phyloP scores from a whole-genome alignment of 1,140 invertebrate species.

The Aphis gossypii region DNA sequence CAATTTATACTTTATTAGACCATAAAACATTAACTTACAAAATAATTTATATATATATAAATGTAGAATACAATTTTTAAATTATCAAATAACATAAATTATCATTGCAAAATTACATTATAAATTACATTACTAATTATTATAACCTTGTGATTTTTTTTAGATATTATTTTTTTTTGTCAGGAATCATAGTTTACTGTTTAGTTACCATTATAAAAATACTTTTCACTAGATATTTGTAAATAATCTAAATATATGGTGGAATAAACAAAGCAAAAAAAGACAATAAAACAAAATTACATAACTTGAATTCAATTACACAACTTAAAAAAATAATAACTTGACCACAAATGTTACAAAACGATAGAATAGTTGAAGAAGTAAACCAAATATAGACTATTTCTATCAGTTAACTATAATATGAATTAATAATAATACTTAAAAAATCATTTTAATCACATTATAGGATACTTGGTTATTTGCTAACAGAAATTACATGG shows the following conservation, averaged over 20 bases:
- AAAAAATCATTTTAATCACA: background rate
- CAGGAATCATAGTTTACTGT: background rate
- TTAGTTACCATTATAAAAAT: background rate
- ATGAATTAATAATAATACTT: slow-evolving; percentile 1
- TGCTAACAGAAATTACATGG: background rate
- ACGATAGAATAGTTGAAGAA: background rate
- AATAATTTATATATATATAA: background rate
- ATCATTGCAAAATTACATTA: background rate
- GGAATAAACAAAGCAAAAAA: background rate
- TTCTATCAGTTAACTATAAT: background rate
- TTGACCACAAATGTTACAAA: background rate
- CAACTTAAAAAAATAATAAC: background rate
- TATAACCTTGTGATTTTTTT: background rate
- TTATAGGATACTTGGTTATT: background rate
- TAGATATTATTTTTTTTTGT: background rate
- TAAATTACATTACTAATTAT: background rate
- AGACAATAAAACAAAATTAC: background rate
- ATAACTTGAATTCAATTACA: background rate
- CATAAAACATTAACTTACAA: background rate
- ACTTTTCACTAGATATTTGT: background rate
- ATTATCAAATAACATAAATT: background rate
- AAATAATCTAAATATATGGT: background rate
- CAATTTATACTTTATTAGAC: background rate
- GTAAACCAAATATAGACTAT: background rate
- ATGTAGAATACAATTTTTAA: background rate